phyloP scores from a whole-genome alignment of 2,888 invertebrate genomes.

The Chironomus tentans region DNA sequence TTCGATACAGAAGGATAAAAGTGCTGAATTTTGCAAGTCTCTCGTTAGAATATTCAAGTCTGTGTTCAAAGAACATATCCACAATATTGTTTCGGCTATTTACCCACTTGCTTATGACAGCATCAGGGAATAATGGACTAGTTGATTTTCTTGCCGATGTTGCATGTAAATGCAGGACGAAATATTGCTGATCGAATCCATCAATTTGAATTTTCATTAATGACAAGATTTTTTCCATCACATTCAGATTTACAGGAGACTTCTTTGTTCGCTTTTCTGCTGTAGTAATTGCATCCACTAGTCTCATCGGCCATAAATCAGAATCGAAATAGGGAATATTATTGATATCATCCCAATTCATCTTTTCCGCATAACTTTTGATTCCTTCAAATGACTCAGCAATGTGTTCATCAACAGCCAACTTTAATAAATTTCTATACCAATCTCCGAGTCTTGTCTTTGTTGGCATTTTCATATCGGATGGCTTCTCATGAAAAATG shows the following conservation, averaged over 20 bases:
- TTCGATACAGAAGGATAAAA: neutral
- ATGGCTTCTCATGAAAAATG: neutral
- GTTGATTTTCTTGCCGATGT: neutral
- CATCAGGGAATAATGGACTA: neutral
- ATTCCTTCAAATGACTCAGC: neutral
- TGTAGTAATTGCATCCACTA: neutral
- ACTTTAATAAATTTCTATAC: neutral
- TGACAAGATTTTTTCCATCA: neutral
- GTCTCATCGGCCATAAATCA: neutral
- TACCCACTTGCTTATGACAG: neutral
- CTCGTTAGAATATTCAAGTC: neutral
- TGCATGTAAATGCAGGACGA: neutral
- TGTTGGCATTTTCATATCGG: neutral
- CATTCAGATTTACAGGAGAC: neutral
- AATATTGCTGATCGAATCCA: neutral
- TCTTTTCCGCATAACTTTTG: neutral
- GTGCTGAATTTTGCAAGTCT: neutral
- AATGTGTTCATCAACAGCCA: neutral
- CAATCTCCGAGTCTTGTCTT: neutral
- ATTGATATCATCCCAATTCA: neutral
- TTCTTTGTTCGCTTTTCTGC: neutral
- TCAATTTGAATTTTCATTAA: neutral
- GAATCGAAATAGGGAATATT: neutral
- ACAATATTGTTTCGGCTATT: neutral
- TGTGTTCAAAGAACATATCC: neutral